Percentiles rank a stretch among this genome's conserved stretches.
phyloP scores from a whole-genome alignment of 2,113 vertebrate species.

The Melanerpes formicivorus region DNA sequence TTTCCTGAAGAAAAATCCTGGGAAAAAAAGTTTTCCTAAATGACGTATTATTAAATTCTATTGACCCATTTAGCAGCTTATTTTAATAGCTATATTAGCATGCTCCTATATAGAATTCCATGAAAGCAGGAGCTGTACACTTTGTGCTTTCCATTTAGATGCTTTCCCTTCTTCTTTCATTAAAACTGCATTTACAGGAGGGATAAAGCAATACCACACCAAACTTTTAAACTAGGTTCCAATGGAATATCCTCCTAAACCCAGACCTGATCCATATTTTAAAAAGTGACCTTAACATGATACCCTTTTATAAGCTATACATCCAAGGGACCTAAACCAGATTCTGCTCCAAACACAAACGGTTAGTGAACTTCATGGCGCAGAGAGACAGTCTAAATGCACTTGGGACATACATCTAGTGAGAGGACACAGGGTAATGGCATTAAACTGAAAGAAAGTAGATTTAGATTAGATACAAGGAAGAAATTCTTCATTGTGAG shows the following conservation, averaged over 20 bases:
- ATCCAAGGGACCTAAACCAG: neutral
- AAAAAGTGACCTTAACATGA: neutral
- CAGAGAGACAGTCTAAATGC: neutral
- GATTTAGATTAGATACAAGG: neutral
- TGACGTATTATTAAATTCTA: constrained; percentile 18
- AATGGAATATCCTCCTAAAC: neutral
- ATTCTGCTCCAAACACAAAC: neutral
- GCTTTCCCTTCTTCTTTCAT: neutral
- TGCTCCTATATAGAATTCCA: neutral
- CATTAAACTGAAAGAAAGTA: neutral
- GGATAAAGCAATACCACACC: neutral
- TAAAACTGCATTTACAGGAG: neutral
- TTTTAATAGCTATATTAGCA: neutral
- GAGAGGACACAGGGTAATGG: neutral
- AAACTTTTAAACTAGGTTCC: neutral
- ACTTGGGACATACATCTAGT: neutral
- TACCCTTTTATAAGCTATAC: neutral
- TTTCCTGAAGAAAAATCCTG: neutral
- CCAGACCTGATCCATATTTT: neutral
- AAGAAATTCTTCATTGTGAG: neutral
- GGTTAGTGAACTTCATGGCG: neutral
- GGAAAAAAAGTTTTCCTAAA: neutral
- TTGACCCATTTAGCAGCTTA: neutral
- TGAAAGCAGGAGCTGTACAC: neutral
- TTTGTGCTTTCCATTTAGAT: neutral